Percentiles rank a stretch among this genome's conserved stretches.
Evolutionary conservation across 2,113 vertebrate species (phyloP).

Genomic region (Nerophis lumbriciformis): DNA sequence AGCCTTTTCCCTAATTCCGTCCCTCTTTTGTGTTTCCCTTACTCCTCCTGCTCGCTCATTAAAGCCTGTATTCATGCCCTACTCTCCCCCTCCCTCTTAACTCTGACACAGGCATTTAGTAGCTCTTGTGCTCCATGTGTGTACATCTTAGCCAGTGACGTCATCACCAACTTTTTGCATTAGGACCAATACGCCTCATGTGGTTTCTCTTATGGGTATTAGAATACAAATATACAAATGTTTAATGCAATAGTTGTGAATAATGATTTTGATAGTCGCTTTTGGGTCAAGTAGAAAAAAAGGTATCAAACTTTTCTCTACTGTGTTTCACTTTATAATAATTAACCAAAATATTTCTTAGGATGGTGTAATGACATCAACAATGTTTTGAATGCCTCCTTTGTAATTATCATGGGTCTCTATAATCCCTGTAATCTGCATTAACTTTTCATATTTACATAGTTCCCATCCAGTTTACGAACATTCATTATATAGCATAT

Average conservation of each 20-base stretch:
- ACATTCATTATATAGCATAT: background rate
- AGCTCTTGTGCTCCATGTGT: slow-evolving; percentile 18
- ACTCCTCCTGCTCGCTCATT: slow-evolving; percentile 45
- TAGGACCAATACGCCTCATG: background rate
- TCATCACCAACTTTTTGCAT: slow-evolving; percentile 5
- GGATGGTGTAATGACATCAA: slow-evolving; percentile 2
- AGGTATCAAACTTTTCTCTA: too few species aligned
- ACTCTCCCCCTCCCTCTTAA: slow-evolving; percentile 17
- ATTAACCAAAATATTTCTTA: background rate
- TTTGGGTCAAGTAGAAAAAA: background rate
- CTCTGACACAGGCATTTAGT: slow-evolving; percentile 32
- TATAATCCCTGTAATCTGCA: slow-evolving; percentile 28
- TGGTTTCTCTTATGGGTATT: slow-evolving; percentile 1
- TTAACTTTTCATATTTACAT: slow-evolving; percentile 4
- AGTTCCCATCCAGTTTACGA: background rate
- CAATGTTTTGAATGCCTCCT: slow-evolving; percentile 33
- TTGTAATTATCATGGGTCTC: slow-evolving; percentile 43
- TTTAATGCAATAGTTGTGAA: background rate
- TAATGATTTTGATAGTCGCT: background rate
- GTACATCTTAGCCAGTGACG: slow-evolving; percentile 16
- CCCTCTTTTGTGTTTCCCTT: slow-evolving; percentile 9
- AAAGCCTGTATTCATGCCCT: slow-evolving; percentile 46
- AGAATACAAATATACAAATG: slow-evolving; percentile 6
- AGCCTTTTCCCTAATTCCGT: slow-evolving; percentile 43
- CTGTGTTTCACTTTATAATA: background rate